phyloP scores from a whole-genome alignment of 2,888 invertebrate genomes.

The Hydraecia micacea region DNA sequence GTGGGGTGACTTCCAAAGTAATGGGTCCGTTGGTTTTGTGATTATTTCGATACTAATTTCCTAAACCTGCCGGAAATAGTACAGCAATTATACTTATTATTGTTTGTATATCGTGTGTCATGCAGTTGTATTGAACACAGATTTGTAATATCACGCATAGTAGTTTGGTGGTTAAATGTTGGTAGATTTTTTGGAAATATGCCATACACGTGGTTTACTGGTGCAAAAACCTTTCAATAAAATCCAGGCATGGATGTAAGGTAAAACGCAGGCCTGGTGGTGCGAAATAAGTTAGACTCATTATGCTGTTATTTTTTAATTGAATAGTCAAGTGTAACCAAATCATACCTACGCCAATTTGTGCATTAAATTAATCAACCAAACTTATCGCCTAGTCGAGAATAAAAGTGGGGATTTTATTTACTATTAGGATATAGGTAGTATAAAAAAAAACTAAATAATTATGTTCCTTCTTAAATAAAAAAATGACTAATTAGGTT shows the following conservation, averaged over 20 bases:
- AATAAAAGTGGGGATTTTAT: constrained; percentile 3
- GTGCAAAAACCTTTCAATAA: neutral
- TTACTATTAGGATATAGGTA: constrained; percentile 10
- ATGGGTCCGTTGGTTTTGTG: constrained; percentile 85
- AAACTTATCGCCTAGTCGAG: neutral
- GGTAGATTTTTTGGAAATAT: neutral
- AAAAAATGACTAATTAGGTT: constrained; percentile 29
- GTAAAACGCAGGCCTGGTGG: too few species aligned
- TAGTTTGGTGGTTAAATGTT: neutral
- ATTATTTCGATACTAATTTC: constrained; percentile 85
- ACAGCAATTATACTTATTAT: constrained; percentile 76
- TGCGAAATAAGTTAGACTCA: constrained; percentile 14
- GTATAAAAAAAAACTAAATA: constrained; percentile 56
- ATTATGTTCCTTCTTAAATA: constrained; percentile 6
- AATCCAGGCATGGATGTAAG: neutral
- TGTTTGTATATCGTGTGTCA: constrained; percentile 66
- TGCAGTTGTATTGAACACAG: constrained; percentile 45
- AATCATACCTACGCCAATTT: constrained; percentile 11
- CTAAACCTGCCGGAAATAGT: constrained; percentile 79
- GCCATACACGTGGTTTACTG: too few species aligned
- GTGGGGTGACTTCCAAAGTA: constrained; percentile 78
- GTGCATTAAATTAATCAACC: constrained; percentile 1
- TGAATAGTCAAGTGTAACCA: neutral
- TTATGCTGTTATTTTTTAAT: constrained; percentile 23
- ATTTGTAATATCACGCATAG: constrained; percentile 34